Conservation (phyloP, 2,113 vertebrate genomes). For the Galemys pyrenaicus region DNA sequence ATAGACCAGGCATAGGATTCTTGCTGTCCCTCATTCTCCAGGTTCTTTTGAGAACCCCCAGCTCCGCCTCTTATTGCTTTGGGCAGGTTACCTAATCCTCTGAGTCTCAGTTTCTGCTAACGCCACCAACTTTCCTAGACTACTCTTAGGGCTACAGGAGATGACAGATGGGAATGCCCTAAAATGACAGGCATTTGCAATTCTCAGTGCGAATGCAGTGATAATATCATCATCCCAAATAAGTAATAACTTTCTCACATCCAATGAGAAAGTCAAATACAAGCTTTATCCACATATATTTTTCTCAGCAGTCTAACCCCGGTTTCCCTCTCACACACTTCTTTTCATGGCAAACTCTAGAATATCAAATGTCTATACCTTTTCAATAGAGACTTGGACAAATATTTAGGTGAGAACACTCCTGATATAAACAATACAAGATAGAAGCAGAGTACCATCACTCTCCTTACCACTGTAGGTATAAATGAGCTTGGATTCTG, state of each 20-base stretch:
- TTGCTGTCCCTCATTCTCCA: not conserved
- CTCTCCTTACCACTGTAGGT: conserved; percentile 94
- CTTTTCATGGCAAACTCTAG: not conserved
- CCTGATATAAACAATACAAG: not conserved
- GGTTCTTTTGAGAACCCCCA: not conserved
- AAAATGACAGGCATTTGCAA: not conserved
- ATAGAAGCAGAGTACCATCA: not conserved
- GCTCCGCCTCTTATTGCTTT: not conserved
- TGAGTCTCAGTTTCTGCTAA: not conserved
- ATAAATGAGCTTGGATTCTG: conserved; percentile 97
- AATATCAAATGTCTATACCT: not conserved
- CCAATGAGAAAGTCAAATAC: not conserved
- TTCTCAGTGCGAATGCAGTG: not conserved
- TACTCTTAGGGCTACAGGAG: not conserved
- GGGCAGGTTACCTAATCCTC: not conserved
- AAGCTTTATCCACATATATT: not conserved
- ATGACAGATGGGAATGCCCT: not conserved
- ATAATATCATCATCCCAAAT: not conserved
- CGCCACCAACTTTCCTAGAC: not conserved
- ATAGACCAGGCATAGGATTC: not conserved
- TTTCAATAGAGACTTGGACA: not conserved
- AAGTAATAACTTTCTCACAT: not conserved
- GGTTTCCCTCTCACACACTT: not conserved
- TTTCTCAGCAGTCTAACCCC: not conserved
- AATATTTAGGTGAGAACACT: not conserved